These are phyloP conservation scores for Caenorhabditis imperialis DNA, from an alignment of 2,888 invertebrate species.

Conservation along the genomic window DNA sequence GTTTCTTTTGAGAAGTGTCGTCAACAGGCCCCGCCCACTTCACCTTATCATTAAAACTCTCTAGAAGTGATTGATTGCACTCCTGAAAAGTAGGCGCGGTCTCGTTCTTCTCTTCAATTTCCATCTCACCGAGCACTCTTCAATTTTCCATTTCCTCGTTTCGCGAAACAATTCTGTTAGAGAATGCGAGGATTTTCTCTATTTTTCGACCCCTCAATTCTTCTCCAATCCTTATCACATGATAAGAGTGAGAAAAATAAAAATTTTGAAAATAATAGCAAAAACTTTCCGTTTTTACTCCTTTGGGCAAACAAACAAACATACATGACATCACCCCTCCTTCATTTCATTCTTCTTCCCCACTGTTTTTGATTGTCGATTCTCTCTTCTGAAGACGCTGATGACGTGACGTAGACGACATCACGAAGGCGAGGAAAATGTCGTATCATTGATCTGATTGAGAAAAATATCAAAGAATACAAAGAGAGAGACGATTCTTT, in stretches of 20 bases:
- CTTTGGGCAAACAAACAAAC: too few species aligned
- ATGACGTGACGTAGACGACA: background rate
- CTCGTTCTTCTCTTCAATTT: constrained; percentile 23
- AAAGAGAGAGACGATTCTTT: constrained; percentile 10
- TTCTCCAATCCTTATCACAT: background rate
- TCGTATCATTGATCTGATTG: constrained; percentile 2
- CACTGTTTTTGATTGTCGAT: background rate
- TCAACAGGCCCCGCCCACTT: constrained; percentile 3
- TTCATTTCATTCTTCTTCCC: background rate
- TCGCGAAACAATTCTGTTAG: background rate
- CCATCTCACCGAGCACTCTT: constrained; percentile 1
- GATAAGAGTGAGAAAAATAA: constrained; percentile 4
- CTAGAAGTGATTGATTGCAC: background rate
- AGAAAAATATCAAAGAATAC: constrained; percentile 18
- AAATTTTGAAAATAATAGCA: constrained; percentile 1
- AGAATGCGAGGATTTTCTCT: background rate
- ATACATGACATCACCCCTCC: background rate
- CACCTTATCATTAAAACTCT: background rate
- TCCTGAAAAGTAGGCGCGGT: too few species aligned
- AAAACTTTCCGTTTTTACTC: too few species aligned
- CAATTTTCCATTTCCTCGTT: constrained; percentile 6
- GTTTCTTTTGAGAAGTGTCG: background rate
- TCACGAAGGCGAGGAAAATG: background rate
- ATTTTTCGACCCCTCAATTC: background rate
- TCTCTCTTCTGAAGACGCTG: background rate